Evolutionary conservation across 2,888 invertebrate species (phyloP), one percentile per base, ranked within the genome.

Genomic region (Chesias legatella): DNA sequence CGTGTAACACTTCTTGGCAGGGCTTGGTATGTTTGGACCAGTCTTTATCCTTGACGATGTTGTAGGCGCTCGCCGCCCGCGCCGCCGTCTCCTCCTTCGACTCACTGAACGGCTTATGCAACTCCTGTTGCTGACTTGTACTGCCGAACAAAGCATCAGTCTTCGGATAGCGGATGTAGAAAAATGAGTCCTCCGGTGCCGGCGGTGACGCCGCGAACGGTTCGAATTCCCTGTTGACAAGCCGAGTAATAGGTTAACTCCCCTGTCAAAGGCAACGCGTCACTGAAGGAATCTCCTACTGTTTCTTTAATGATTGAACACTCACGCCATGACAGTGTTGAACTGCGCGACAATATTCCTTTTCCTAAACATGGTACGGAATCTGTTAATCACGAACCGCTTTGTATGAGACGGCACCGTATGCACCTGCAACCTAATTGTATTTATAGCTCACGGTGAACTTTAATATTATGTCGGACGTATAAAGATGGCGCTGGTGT

Each of bases 101-200:
- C 34, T 78, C 79, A 6, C 46, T 52, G 33, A 69, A 45, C 25
- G 70, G 46, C 29, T 67, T 70, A 2, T 74, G 57, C 8, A 67
- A 35, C 7, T 73, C 73, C 22, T 69, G 62, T 31, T 67, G 65
- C 5, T 63, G 30, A 34, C 65, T 74, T n/a, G 68, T 44, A 41
- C 78, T 76, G 8, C 79, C 77, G 40, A 84, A 79, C 28, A 86
- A 43, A n/a, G 57, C 67, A 21, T 85, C 79, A 5, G 80, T 64
- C 58, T 77, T 88, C 7, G 91, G 91, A 67, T 93, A 93, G 33
- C 92, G 90, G 56, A 92, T 90, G 68, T 90, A 91, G 72, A 93
- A 92, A 70, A 94, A 94, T 34, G 91, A 92, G 63, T 94, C 94
- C 73, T 94, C 94, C 26, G 92, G 90, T 13, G 92, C 90, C 1